Evolutionary conservation across 2,888 invertebrate species (phyloP), one percentile per base, ranked within the genome.

Genomic region (Lasius fuliginosus): DNA sequence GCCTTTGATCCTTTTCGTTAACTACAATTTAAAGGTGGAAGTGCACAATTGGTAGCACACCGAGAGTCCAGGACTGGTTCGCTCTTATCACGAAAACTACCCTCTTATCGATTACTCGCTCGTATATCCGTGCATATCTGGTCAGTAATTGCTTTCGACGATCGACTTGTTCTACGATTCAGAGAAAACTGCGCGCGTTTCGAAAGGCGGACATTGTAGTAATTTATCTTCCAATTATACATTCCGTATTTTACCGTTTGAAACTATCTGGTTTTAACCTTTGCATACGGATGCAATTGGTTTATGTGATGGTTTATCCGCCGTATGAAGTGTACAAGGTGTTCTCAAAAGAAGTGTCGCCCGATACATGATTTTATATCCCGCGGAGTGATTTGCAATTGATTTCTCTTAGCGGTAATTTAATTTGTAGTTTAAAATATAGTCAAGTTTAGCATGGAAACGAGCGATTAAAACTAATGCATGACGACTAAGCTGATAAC

Each of bases 1-100:
- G 76, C 83, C 88, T 89, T 90, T 90, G 90, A 90, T 90, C 90
- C 83, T 81, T 86, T 83, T 85, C 85, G 77, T 68, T 73, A 77
- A 76, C 58, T 82, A 81, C 64, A 85, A 88, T 88, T 89, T 90
- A 85, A 87, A 86, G 83, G 62, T 69, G 81, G 58, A 83, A 76
- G 60, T 83, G 76, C 83, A 33, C 76, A 74, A 85, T 83, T 69
- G 67, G 73, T 56, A 62, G 56, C 56, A 40, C 58, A 67, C 77
- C 85, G 36, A 30, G 30, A n/a, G 18, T 6, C 60, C 46, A 65
- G 64, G 46, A 46, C 83, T 73, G 64, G 71, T 64, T 64, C 27
- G 27, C 53, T 67, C 76, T 85, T 83, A 81, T 76, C 79, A 65
- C 53, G 60, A 33, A 33, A 83, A 33, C 33, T 60, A 23, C 71